These are phyloP conservation scores for Coluber constrictor DNA, from an alignment of 2,797 vertebrate species.

Conservation along the genomic window DNA sequence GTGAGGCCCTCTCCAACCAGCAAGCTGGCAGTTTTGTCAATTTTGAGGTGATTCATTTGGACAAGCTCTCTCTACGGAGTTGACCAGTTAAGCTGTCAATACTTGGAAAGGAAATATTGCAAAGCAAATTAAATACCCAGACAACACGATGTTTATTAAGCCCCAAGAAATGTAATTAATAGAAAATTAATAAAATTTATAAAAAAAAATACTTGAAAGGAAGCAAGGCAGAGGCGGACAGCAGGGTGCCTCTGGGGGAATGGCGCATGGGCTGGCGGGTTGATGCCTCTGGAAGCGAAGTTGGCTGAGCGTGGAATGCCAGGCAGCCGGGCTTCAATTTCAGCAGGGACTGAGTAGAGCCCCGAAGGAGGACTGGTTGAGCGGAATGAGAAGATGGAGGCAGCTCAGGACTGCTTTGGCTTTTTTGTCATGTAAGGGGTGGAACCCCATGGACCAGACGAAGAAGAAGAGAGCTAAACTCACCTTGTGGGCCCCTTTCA, in stretches of 20 bases:
- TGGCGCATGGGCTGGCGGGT: neutral
- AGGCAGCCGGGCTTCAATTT: neutral
- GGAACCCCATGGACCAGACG: too few relatives aligned
- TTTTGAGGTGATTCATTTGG: neutral
- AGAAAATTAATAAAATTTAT: too few relatives aligned
- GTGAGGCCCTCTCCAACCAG: neutral
- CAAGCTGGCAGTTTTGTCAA: neutral
- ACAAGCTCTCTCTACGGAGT: neutral
- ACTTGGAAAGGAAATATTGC: neutral
- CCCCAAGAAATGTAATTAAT: too few relatives aligned
- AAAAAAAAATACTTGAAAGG: neutral
- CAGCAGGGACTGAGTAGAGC: too few relatives aligned
- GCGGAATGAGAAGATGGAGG: neutral
- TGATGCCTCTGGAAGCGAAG: neutral
- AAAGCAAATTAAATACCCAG: too few relatives aligned
- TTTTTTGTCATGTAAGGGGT: neutral
- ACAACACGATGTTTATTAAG: too few relatives aligned
- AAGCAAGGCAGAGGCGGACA: neutral
- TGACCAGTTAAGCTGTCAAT: neutral
- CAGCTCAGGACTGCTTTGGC: neutral
- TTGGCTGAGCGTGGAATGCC: neutral
- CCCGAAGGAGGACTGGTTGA: neutral
- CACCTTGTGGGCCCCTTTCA: neutral
- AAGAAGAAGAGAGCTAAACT: neutral
- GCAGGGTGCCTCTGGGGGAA: neutral